Conservation (phyloP, 2,113 vertebrate genomes). For the Rhinichthys klamathensis region DNA sequence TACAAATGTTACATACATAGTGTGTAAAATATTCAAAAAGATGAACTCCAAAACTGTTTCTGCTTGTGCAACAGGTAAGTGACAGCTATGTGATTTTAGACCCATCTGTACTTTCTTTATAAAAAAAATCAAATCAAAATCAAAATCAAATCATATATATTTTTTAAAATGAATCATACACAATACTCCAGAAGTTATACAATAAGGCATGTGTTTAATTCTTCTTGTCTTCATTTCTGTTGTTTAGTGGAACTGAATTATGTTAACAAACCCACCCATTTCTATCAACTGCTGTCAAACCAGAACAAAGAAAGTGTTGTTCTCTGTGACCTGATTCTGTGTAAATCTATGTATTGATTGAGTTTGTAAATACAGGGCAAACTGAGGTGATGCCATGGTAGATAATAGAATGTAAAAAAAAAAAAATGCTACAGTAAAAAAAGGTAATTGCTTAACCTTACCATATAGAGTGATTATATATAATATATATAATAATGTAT, state of each 20-base stretch:
- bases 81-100: too few species aligned
- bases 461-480: too few species aligned
- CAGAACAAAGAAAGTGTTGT: conserved; percentile 28
- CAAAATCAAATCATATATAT: too few species aligned
- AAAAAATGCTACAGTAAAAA: neutral
- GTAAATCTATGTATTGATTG: neutral
- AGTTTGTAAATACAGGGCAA: neutral
- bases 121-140: too few species aligned
- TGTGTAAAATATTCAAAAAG: neutral
- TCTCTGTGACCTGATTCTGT: neutral
- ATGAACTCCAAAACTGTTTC: neutral
- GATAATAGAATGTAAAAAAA: neutral
- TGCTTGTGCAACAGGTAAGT: too few species aligned
- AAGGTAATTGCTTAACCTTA: neutral
- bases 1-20: neutral
- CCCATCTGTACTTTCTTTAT: too few species aligned
- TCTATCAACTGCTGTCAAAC: conserved; percentile 12
- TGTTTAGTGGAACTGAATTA: neutral
- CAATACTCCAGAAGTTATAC: too few species aligned
- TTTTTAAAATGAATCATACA: too few species aligned
- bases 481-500: too few species aligned
- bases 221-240: neutral
- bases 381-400: neutral
- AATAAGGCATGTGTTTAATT: neutral
- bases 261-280: neutral